Base-by-base conservation (phyloP, 2,797 vertebrate genomes). In the Pseudotriccus pelzelni region DNA sequence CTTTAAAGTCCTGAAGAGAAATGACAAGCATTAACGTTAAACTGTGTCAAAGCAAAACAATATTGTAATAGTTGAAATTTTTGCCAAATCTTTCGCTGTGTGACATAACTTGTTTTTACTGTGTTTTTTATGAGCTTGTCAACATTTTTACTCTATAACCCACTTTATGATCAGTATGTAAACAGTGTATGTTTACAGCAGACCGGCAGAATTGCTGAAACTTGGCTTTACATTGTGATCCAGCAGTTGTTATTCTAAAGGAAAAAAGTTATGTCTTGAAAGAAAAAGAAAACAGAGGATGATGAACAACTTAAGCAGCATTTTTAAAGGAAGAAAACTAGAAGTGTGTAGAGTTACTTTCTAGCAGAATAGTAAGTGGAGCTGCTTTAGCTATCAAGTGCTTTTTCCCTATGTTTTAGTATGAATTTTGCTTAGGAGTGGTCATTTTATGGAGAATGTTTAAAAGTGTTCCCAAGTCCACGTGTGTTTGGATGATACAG, bases 211-310 rank as follows among this genome's bases (percentile, higher is more conserved):
- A 50, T 19, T 78, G 66, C 56, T 41, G 63, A 55, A 91, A 47
- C 7, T 49, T 78, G 41, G 25, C 52, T 84, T 87, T 47, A n/a
- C 19, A 1, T 27, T 60, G 41, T 69, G 70, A 56, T 53, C 41
- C 43, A 41, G 32, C 37, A 58, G 55, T 62, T 75, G 7, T 75
- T 90, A 30, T 0, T 78, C 69, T 59, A 30, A 78, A 66, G 50
- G 55, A 67, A 87, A 77, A 36, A 10, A 63, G 11, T 59, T 68
- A 30, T 58, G 74, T 87, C 91, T 95, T 94, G 70, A 96, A 92
- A 94, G 60, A 41, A 84, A 47, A 79, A 86, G 44, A 79, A 95
- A 86, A 93, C 86, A 36, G 10, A 84, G 59, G 59, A 82, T 84
- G 92, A 41, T 76, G 78, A 94, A 83, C 86, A 83, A 47, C 18